Evolutionary conservation across 2,888 invertebrate species (phyloP), one percentile per base, ranked within the genome.

Genomic region (Lagria hirta): DNA sequence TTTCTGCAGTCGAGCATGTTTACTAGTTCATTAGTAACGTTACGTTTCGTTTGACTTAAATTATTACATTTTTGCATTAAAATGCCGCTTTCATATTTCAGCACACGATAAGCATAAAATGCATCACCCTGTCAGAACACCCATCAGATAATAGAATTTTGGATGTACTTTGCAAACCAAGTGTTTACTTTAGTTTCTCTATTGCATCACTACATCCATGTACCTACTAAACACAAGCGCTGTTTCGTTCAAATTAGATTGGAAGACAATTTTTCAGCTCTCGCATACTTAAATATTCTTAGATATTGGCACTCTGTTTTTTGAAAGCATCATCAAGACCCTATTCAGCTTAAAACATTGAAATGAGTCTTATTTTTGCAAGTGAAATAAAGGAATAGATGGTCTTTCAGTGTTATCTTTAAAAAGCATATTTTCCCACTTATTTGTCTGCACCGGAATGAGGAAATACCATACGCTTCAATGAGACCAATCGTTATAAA

Each of bases 311-410:
- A 30, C 48, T 48, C 34, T n/a, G n/a, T 47, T 51, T 47, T 53
- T 50, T 54, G 49, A 57, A 46, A 50, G 50, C 55, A 30, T 52
- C 59, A 55, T 55, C 58, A 51, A 50, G 48, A 42, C 48, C 56
- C 59, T 54, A 57, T 59, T 55, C 57, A 45, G 46, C 55, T 54
- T 52, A 48, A 51, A 57, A 54, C 57, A 58, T 55, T 53, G 48
- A 51, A 54, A 53, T 54, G 55, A 55, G 54, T 51, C 51, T 54
- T 59, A 62, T 61, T 65, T 64, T 64, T 64, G 64, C 60, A 64
- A 64, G 62, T 61, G 60, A 65, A 66, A 66, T 65, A 61, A 60
- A 62, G 62, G 53, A 58, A 43, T 47, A 49, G 57, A 64, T 62
- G 61, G 62, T 55, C 57, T 64, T 64, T 64, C 57, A 57, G 52